phyloP scores from a whole-genome alignment of 2,113 vertebrate genomes.

The Paracanthobrama guichenoti region DNA sequence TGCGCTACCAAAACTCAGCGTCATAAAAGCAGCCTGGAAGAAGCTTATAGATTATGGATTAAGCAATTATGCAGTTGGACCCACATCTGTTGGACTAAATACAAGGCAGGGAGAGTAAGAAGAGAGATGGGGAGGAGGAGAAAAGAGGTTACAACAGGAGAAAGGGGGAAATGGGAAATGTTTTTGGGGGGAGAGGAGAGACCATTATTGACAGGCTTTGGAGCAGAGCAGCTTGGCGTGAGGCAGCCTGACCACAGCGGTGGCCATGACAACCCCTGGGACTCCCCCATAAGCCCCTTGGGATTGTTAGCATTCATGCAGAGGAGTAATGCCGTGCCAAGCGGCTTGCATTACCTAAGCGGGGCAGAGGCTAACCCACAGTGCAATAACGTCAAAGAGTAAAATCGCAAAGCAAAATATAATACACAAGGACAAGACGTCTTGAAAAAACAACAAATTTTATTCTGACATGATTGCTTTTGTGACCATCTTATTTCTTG shows the following conservation, averaged over 20 bases:
- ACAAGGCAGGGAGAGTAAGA: conserved; percentile 6
- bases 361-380: background rate
- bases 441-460: conserved; percentile 72
- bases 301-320: conserved; percentile 52
- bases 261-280: conserved; percentile 64
- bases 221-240: conserved; percentile 25
- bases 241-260: conserved; percentile 25
- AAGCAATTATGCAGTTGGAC: conserved; percentile 51
- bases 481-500: conserved; percentile 62
- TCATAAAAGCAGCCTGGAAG: conserved; percentile 42
- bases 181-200: conserved; percentile 6
- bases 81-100: conserved; percentile 54
- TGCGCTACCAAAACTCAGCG: conserved; percentile 14
- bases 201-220: conserved; percentile 50
- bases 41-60: conserved; percentile 56
- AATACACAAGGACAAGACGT: conserved; percentile 54
- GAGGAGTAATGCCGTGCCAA: conserved; percentile 28
- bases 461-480: conserved; percentile 76
- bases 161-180: background rate
- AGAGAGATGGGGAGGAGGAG: conserved; percentile 10
- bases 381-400: background rate
- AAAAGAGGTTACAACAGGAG: background rate
- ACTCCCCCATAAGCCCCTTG: conserved; percentile 48
- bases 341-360: conserved; percentile 56
- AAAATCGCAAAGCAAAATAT: conserved; percentile 41